Base-by-base conservation (phyloP, 2,113 vertebrate genomes). In the Lathamus discolor region DNA sequence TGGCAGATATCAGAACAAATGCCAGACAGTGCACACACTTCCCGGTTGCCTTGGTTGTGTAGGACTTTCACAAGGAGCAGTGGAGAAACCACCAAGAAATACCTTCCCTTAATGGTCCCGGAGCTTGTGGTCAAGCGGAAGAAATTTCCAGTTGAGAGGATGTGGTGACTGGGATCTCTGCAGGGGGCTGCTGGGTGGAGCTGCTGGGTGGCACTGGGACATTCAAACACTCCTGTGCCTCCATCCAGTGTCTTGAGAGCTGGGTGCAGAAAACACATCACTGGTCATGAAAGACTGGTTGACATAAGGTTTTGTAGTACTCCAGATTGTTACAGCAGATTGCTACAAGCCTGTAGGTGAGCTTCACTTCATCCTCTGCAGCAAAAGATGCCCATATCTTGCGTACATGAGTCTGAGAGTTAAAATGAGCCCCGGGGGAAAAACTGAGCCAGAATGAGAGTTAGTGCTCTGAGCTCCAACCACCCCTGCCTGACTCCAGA, bases 81-180 rank as follows among this genome's bases (percentile, higher is more conserved):
- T 37, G 43, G 59, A 62, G 68, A 90, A 95, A 64, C 4, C 24
- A 44, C 27, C 28, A 35, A 79, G 52, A 76, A 87, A 76, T 37
- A 66, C 6, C 13, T 64, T 84, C 77, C 24, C 29, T 93, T 83
- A 37, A 78, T 49, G 19, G 66, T 27, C 37, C 75, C 23, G 52
- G 20, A 75, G 7, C 16, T 70, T 90, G 75, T 72, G 29, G 7
- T 35, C n/a, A 31, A 5, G 8, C 35, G 43, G 63, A 29, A 84
- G 69, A 76, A 35, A 19, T 28, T 12, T 62, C 33, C 33, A 54
- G 43, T 13, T 0, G 0, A 48, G 29, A 17, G 15, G 9, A 64
- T 74, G 39, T 49, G 48, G 35, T 68, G 25, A n/a, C 55, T 33
- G 35, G 14, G 12, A 48, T 79, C 20, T 46, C 25, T 51, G 44